Evolutionary conservation across 2,888 invertebrate species (phyloP).

Genomic region (Dusona sp.): DNA sequence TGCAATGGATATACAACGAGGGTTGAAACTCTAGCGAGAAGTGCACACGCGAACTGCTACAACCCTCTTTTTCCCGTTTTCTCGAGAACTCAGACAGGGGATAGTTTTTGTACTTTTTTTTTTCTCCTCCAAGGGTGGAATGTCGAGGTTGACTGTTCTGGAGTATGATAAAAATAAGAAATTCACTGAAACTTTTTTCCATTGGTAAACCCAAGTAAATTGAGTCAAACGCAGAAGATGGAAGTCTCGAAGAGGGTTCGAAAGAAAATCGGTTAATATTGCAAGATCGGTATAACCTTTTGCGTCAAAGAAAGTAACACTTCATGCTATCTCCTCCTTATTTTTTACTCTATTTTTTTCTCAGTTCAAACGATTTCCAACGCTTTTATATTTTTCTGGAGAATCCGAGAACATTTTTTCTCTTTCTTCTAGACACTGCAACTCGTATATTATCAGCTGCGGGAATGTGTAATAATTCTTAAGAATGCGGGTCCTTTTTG

Average conservation of each 20-base stretch:
- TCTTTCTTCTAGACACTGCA: conserved; percentile 4
- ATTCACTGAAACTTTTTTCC: conserved; percentile 40
- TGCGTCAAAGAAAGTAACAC: conserved; percentile 26
- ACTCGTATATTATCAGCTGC: conserved; percentile 16
- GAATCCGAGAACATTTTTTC: background rate
- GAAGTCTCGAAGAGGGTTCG: conserved; percentile 38
- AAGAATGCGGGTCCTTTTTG: conserved; percentile 57
- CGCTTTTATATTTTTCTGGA: background rate
- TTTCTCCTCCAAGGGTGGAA: conserved; percentile 68
- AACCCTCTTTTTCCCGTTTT: conserved; percentile 12
- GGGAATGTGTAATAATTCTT: background rate
- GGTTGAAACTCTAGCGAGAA: background rate
- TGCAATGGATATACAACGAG: conserved; percentile 39
- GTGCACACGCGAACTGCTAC: background rate
- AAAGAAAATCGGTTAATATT: conserved; percentile 16
- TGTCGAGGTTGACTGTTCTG: conserved; percentile 68
- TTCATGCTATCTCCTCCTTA: background rate
- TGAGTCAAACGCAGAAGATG: conserved; percentile 75
- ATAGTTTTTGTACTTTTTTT: background rate
- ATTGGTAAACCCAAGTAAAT: conserved; percentile 77
- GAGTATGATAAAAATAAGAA: conserved; percentile 81
- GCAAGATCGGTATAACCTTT: conserved; percentile 12
- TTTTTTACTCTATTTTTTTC: conserved; percentile 24
- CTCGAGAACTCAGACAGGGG: background rate
- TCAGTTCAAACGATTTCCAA: background rate